Conservation (phyloP, 2,888 invertebrate species). For the Metalampra italica region DNA sequence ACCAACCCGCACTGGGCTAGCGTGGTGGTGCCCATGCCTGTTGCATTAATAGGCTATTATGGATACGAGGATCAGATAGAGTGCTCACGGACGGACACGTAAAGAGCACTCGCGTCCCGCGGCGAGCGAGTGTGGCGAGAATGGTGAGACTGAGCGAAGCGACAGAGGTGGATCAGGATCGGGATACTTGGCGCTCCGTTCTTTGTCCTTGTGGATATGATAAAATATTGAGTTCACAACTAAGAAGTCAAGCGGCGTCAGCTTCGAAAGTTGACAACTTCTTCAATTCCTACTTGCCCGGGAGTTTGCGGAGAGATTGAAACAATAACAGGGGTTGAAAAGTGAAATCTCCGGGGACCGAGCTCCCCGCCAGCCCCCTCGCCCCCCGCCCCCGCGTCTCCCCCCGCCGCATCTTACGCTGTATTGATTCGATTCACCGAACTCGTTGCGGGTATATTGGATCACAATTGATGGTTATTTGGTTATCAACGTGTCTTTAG, state of each 20-base stretch:
- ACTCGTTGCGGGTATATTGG: constrained; percentile 44
- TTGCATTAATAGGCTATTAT: too few relatives aligned
- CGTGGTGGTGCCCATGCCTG: too few relatives aligned
- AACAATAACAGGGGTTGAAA: constrained; percentile 69
- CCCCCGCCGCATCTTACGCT: constrained; percentile 23
- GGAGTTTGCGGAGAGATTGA: constrained; percentile 59
- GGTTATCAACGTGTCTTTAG: constrained; percentile 27
- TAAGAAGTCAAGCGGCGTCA: not conserved
- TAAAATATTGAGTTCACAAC: not conserved
- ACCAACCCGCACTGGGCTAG: too few relatives aligned
- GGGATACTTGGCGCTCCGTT: too few relatives aligned
- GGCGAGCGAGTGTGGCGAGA: too few relatives aligned
- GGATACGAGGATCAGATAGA: too few relatives aligned
- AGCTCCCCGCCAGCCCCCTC: constrained; percentile 21
- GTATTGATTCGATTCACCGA: constrained; percentile 64
- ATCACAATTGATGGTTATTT: constrained; percentile 53
- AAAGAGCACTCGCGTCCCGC: too few relatives aligned
- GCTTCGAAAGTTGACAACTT: constrained; percentile 20
- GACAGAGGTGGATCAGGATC: too few relatives aligned
- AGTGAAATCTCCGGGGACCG: constrained; percentile 47
- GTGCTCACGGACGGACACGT: too few relatives aligned
- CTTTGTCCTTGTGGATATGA: too few relatives aligned
- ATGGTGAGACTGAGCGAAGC: too few relatives aligned
- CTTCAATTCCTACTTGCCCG: constrained; percentile 34
- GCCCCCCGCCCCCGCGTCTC: constrained; percentile 14